phyloP scores from a whole-genome alignment of 2,113 vertebrate genomes.

The Pipra filicauda region DNA sequence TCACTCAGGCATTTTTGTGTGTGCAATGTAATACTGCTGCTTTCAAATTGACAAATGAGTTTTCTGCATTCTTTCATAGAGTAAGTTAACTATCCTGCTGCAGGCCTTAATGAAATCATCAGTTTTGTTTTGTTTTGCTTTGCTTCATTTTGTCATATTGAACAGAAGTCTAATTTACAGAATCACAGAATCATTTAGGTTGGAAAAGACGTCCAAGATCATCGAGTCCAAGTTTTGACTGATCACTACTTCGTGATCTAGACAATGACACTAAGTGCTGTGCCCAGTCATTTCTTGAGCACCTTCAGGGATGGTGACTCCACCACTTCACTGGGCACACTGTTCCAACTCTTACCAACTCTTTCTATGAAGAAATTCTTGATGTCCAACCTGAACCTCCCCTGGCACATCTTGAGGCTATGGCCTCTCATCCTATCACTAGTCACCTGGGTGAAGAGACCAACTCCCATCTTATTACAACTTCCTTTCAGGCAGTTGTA shows the following conservation, averaged over 20 bases:
- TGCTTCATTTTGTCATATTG: not conserved
- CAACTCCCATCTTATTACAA: not conserved
- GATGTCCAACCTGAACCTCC: not conserved
- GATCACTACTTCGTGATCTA: rapidly evolving
- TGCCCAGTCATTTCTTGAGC: not conserved
- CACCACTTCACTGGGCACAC: not conserved
- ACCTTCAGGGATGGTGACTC: not conserved
- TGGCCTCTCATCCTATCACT: not conserved
- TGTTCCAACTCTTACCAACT: not conserved
- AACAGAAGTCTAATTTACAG: not conserved
- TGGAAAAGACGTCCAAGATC: not conserved
- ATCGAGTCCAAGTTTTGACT: rapidly evolving
- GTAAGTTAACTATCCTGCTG: not conserved
- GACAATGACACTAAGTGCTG: not conserved
- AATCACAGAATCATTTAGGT: not conserved
- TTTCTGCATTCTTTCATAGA: not conserved
- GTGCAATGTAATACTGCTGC: not conserved
- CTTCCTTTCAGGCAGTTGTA: not conserved
- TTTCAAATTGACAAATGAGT: constrained; percentile 16
- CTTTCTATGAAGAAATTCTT: not conserved
- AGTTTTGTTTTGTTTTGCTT: not conserved
- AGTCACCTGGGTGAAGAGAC: not conserved
- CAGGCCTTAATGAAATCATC: not conserved
- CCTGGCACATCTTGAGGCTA: not conserved
- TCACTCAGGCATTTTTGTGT: not conserved